phyloP scores from a whole-genome alignment of 2,888 invertebrate species.

The Pardosa pseudoannulata region DNA sequence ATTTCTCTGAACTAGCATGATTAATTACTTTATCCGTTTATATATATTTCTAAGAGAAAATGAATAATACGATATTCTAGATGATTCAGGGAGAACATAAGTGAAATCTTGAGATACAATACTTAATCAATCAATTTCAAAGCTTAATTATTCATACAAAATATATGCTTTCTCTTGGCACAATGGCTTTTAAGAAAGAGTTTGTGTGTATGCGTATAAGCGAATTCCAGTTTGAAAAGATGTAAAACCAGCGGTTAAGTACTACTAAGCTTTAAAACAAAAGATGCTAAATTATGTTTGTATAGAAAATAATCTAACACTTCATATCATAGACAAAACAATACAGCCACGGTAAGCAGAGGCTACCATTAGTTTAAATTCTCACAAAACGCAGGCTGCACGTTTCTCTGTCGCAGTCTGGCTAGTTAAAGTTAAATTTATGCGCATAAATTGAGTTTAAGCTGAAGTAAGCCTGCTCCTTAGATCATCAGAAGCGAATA shows the following conservation, averaged over 20 bases:
- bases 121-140: too few relatives aligned
- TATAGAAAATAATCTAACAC: not conserved
- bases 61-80: too few relatives aligned
- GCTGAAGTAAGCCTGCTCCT: conserved; percentile 19
- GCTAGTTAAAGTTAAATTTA: conserved; percentile 45
- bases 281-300: not conserved
- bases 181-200: too few relatives aligned
- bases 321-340: conserved; percentile 30
- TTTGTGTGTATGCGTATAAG: too few relatives aligned
- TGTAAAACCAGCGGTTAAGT: not conserved
- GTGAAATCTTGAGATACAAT: too few relatives aligned
- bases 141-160: too few relatives aligned
- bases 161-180: too few relatives aligned
- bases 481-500: not conserved
- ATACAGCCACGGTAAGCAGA: conserved; percentile 29
- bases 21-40: too few relatives aligned
- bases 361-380: conserved; percentile 40
- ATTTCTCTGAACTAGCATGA: too few relatives aligned
- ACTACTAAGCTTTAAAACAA: not conserved
- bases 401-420: conserved; percentile 1
- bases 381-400: conserved; percentile 23
- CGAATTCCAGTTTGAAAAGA: too few relatives aligned
- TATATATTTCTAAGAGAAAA: too few relatives aligned
- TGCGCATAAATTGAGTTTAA: conserved; percentile 38
- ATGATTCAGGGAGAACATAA: too few relatives aligned